Percentiles rank a stretch among this genome's conserved stretches.
These are phyloP conservation scores for Trichoplusia ni DNA, from an alignment of 1,140 invertebrate species.

Conservation along the genomic window DNA sequence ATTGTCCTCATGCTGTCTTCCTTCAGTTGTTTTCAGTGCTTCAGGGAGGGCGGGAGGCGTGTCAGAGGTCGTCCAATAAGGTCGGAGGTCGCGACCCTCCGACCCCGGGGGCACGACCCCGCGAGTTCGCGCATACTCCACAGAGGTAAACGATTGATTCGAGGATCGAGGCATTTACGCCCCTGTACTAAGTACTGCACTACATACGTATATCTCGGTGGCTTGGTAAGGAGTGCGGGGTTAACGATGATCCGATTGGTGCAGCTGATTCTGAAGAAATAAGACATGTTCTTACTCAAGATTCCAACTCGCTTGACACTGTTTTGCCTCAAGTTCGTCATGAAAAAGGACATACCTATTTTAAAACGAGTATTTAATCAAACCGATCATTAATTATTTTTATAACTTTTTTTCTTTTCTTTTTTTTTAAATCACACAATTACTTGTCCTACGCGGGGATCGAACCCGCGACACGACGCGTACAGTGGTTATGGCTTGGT, in stretches of 20 bases:
- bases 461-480: too few species aligned
- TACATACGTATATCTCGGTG: not conserved
- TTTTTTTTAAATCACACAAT: too few species aligned
- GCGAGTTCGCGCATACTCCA: conserved; percentile 40
- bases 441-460: too few species aligned
- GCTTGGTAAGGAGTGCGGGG: not conserved
- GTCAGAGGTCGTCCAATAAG: conserved; percentile 66
- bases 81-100: conserved; percentile 72
- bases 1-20: conserved; percentile 42
- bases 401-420: too few species aligned
- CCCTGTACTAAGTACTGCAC: conserved; percentile 32
- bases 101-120: conserved; percentile 38
- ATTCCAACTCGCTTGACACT: too few species aligned
- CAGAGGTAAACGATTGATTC: conserved; percentile 51
- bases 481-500: too few species aligned
- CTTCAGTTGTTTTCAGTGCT: conserved; percentile 45
- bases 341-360: too few species aligned
- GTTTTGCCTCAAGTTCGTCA: too few species aligned
- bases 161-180: conserved; percentile 52
- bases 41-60: conserved; percentile 56
- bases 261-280: too few species aligned
- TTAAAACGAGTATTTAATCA: too few species aligned
- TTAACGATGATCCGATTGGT: not conserved
- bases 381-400: too few species aligned
- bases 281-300: too few species aligned